A percentile compares a stretch with the other conserved stretches of the same genome.
These are phyloP conservation scores for Tokudaia muenninki DNA, from an alignment of 2,797 vertebrate genomes.

Conservation along the genomic window DNA sequence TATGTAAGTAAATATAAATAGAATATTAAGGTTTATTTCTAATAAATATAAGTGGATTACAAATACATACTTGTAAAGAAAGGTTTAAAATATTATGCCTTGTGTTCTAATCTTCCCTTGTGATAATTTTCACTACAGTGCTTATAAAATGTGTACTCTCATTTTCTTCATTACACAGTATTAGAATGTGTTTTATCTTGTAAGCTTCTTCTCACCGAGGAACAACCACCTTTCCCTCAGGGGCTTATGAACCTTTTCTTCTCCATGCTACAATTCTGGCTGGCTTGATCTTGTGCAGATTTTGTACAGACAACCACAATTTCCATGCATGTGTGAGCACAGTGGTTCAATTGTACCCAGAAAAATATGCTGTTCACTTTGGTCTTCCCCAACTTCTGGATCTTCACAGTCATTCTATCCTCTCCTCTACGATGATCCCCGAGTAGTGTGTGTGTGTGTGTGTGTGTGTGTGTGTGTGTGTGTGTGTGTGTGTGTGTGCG, in stretches of 20 bases:
- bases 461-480: too few species aligned
- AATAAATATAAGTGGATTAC: neutral
- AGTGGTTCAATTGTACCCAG: neutral
- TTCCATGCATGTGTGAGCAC: neutral
- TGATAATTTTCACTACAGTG: neutral
- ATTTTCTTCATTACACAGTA: neutral
- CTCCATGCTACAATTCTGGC: neutral
- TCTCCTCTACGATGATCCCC: neutral
- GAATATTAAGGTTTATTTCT: neutral
- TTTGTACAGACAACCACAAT: neutral
- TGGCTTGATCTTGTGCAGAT: neutral
- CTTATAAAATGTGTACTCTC: neutral
- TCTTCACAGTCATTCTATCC: neutral
- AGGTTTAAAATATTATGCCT: neutral
- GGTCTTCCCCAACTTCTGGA: neutral
- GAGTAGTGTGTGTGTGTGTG: neutral
- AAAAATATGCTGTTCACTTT: neutral
- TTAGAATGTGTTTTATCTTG: neutral
- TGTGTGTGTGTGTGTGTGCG: neutral
- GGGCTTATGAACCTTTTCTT: neutral
- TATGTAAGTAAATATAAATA: neutral
- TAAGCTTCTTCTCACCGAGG: neutral
- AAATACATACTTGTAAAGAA: constrained; percentile 6
- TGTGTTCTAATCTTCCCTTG: neutral
- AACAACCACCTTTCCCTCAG: neutral